Base-by-base conservation (phyloP, 92 coral and sea anemone genomes). In the Scolanthus callimorphus region DNA sequence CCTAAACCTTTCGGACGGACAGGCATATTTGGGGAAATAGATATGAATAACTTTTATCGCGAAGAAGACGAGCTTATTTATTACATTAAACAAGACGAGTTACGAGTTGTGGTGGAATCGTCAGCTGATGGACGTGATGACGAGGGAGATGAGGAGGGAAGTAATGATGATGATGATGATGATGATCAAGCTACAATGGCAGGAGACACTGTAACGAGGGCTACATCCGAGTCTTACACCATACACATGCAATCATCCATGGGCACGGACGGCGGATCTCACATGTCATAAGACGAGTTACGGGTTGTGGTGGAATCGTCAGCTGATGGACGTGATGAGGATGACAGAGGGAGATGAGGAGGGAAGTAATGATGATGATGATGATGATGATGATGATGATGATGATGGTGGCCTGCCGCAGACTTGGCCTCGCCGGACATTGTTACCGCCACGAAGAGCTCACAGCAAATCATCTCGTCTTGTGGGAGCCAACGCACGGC, bases 1-100 rank as follows among this genome's bases (percentile, higher is more conserved):
- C 20, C 47, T 13, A 17, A 17, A 20, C 39, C 67, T 2, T 3
- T n/a, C 19, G 90, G 86, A 21, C 53, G 81, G 29, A 59, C 71
- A 49, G 73, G 74, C 8, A 87, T 87, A 34, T 84, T 87, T 52
- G 95, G 95, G 22, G 70, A 72, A 17, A 54, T 87, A 30, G 86
- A 87, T 37, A 87, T 87, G 95, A 76, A 82, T 51, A 79, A 87
- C 51, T 87, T 87, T 55, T 87, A 87, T 66, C 27, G 39, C 8
- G 85, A 69, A 45, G 84, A 69, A 29, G 95, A 87, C 55, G 95
- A 87, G 54, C 58, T 87, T 51, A 63, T 87, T 11, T 87, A 82
- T 65, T 87, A 52, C 37, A 70, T 87, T 43, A 77, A 69, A 31
- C 70, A 71, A 34, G 85, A 82, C 23, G 83, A 87, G 23, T 59